Base-by-base conservation (phyloP, 2,797 vertebrate species). In the Phalanger gymnotis region DNA sequence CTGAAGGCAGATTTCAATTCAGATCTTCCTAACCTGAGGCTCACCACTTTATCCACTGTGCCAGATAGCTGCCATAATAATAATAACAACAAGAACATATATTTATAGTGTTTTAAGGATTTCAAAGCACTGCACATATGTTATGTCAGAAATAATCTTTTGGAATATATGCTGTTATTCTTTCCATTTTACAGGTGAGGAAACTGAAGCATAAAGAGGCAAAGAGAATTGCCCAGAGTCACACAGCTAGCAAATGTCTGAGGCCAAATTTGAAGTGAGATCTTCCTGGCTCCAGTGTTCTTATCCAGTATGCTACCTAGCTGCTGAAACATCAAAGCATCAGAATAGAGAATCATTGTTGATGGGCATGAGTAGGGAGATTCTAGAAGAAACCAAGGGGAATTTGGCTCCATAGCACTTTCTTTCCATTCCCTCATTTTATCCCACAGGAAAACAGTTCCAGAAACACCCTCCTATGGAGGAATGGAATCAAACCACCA, bases 401-500 rank as follows among this genome's bases (percentile, higher is more conserved):
- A n/a, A n/a, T n/a, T n/a, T n/a, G n/a, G n/a, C 10, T 2, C 57
- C 28, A 31, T 2, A 58, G 30, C 11, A 31, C 10, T 11, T 30
- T 34, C 25, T 30, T 90, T 4, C 6, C 53, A 95, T 53, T 92
- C 1, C 9, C 30, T 12, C 53, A 0, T 58, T 40, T 95, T 0
- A 6, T 31, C 12, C 5, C 92, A 30, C 27, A 93, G 94, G 53
- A 40, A 95, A 90, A 90, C 2, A 16, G 6, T 3, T 66, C 2
- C 34, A 10, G 47, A 90, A 94, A 34, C 0, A 16, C 0, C 14
- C 13, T 7, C 1, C 53, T 57, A 96, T 97, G 96, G 96, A 97
- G 73, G 92, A 90, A 93, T 95, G 93, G 91, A 97, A 97, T 54
- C 73, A 95, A 27, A 96, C 92, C 61, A 96, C 94, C 52, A 54